Percentiles rank a stretch among this genome's conserved stretches.
Conservation (phyloP, 2,797 vertebrate genomes). For the Melanogrammus aeglefinus region DNA sequence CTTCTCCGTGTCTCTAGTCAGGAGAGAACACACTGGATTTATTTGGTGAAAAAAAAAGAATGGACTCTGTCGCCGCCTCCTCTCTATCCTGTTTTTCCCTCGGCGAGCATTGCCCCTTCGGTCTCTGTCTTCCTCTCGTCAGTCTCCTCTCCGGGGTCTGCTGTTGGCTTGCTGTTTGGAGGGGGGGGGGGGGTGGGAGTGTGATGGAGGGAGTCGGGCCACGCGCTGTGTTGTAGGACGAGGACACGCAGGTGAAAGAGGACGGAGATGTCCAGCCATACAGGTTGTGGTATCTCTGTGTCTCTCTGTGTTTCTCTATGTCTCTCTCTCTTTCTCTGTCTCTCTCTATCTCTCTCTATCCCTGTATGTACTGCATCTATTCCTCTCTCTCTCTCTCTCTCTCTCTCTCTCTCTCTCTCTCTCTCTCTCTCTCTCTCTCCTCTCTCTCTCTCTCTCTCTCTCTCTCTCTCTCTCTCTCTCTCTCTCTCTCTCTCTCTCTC, state of each 20-base stretch:
- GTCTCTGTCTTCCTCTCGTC: not conserved
- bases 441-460: too few species aligned
- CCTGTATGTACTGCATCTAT: too few species aligned
- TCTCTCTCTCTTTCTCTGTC: too few species aligned
- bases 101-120: not conserved
- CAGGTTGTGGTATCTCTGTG: too few species aligned
- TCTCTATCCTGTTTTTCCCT: conserved; percentile 4
- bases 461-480: too few species aligned
- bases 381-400: too few species aligned
- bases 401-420: too few species aligned
- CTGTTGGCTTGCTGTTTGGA: not conserved
- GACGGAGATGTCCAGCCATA: conserved; percentile 17
- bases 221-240: conserved; percentile 58
- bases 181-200: not conserved
- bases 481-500: too few species aligned
- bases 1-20: conserved; percentile 42
- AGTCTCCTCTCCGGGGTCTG: too few species aligned
- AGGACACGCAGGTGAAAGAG: conserved; percentile 34
- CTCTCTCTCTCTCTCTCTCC: too few species aligned
- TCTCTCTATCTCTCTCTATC: too few species aligned
- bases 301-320: too few species aligned
- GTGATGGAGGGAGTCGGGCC: conserved; percentile 44
- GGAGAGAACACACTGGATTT: conserved; percentile 44
- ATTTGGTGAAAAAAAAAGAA: conserved; percentile 22
- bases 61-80: conserved; percentile 24